Conservation (phyloP, 2,113 vertebrate species). For the Eulacestoma nigropectus region DNA sequence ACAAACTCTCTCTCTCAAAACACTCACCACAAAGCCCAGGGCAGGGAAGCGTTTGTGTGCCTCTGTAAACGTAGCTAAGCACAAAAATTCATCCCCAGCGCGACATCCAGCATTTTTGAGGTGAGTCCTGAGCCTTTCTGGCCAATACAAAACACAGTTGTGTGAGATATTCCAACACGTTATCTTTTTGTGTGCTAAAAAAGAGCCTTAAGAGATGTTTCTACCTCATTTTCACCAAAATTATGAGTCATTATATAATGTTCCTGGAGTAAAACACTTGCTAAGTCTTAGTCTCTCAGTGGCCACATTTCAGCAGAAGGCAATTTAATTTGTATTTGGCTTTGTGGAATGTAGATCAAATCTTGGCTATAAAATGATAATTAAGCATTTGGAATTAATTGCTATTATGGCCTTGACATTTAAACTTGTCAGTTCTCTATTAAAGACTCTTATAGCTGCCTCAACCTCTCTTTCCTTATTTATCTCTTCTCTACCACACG, state of each 20-base stretch:
- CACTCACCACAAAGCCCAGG: background rate
- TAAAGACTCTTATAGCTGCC: background rate
- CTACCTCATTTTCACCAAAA: background rate
- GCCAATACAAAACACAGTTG: background rate
- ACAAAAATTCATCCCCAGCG: background rate
- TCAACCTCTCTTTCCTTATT: background rate
- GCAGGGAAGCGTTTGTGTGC: background rate
- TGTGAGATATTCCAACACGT: background rate
- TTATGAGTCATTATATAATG: background rate
- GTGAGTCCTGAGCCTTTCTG: background rate
- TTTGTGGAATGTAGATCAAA: background rate
- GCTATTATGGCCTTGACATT: background rate
- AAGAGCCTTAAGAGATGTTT: background rate
- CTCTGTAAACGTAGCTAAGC: background rate
- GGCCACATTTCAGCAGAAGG: background rate
- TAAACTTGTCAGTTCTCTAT: background rate
- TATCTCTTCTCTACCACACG: background rate
- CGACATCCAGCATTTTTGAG: background rate
- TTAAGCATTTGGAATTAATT: slow-evolving; percentile 29
- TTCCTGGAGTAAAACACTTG: background rate
- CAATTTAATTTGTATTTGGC: background rate
- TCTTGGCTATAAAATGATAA: background rate
- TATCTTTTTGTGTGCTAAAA: background rate
- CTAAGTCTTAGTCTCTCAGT: background rate
- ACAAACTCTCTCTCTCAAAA: background rate